Percentiles rank a stretch among this genome's conserved stretches.
phyloP scores from a whole-genome alignment of 2,888 invertebrate genomes.

The Imbricaverruca yamaguchii region DNA sequence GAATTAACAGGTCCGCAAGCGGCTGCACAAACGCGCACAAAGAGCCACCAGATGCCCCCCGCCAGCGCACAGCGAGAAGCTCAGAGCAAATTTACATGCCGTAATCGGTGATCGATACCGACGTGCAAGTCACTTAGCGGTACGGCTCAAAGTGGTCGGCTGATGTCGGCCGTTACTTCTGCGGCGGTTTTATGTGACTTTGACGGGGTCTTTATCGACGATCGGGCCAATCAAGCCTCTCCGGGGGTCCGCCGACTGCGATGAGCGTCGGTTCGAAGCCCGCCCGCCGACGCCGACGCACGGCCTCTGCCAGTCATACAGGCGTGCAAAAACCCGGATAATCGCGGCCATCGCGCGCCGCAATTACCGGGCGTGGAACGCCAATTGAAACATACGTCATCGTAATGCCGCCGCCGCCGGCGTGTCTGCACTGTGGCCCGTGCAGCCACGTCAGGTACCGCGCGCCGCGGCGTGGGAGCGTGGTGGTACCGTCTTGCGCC shows the following conservation, averaged over 20 bases:
- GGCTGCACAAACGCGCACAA: background rate
- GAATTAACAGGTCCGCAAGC: background rate
- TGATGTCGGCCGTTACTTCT: background rate
- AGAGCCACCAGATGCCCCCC: background rate
- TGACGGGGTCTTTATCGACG: slow-evolving; percentile 12
- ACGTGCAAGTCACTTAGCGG: slow-evolving; percentile 3
- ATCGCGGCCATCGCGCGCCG: background rate
- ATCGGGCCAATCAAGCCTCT: background rate
- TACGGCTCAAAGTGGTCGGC: background rate
- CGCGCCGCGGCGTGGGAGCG: background rate
- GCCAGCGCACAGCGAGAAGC: background rate
- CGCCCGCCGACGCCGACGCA: background rate
- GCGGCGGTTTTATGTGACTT: slow-evolving; percentile 1
- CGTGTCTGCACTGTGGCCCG: too few relatives aligned
- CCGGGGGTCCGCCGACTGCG: background rate
- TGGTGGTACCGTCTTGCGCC: background rate
- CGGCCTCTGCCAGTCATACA: background rate
- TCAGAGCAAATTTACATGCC: background rate
- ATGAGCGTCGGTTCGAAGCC: background rate
- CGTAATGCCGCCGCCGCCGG: background rate
- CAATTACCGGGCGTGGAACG: background rate
- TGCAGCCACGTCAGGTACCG: background rate
- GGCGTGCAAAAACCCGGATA: background rate
- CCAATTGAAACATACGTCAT: slow-evolving; percentile 16
- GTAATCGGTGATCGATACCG: background rate